Evolutionary conservation across 2,888 invertebrate species (phyloP).

Genomic region (Lingula anatina): DNA sequence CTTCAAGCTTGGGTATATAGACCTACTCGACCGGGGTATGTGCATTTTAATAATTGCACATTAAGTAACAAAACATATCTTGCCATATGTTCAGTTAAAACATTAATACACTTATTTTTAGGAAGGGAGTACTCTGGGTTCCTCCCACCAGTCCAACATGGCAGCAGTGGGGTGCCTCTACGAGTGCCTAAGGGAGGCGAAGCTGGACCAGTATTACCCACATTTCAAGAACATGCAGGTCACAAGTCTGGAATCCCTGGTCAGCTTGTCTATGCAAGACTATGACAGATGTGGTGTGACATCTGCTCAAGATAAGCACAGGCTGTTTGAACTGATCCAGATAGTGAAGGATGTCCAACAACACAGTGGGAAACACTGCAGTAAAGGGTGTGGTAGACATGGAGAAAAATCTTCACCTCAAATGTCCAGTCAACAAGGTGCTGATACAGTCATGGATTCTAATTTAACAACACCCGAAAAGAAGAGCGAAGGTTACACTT

Average conservation of each 20-base stretch:
- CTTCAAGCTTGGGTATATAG: too few species aligned
- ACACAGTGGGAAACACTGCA: constrained; percentile 6
- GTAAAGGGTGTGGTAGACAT: neutral
- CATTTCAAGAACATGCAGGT: constrained; percentile 41
- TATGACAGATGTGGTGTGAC: constrained; percentile 37
- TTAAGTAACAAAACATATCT: too few species aligned
- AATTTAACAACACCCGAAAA: too few species aligned
- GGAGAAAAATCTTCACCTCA: neutral
- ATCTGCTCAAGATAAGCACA: constrained; percentile 33
- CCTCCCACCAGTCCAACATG: too few species aligned
- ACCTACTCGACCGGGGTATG: too few species aligned
- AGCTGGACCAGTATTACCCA: constrained; percentile 42
- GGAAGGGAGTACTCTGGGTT: too few species aligned
- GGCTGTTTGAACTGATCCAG: constrained; percentile 41
- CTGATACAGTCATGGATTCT: too few species aligned
- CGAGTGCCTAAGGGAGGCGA: constrained; percentile 41
- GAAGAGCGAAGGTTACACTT: constrained; percentile 11
- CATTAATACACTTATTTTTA: too few species aligned
- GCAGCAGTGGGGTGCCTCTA: constrained; percentile 39
- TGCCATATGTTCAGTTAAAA: too few species aligned
- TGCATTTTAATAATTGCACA: too few species aligned
- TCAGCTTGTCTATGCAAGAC: constrained; percentile 36
- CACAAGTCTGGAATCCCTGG: constrained; percentile 35
- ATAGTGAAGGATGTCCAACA: constrained; percentile 42
- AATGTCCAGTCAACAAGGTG: neutral